Conservation (phyloP, 2,797 vertebrate species). For the Sebastes matsubarae region DNA sequence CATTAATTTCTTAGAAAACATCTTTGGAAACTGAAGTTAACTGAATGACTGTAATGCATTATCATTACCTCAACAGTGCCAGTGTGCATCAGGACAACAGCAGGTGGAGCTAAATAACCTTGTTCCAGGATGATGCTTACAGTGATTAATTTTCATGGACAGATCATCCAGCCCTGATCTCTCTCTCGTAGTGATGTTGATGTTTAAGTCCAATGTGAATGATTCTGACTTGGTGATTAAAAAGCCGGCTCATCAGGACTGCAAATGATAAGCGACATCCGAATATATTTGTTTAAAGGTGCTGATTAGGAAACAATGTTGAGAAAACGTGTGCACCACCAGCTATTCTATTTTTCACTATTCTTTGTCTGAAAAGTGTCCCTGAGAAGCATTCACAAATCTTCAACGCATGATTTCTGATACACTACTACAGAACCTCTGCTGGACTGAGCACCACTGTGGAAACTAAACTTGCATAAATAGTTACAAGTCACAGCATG, state of each 20-base stretch:
- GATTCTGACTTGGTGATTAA: not conserved
- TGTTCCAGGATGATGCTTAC: not conserved
- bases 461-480: not conserved
- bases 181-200: not conserved
- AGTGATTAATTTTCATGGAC: not conserved
- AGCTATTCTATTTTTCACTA: not conserved
- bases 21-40: not conserved
- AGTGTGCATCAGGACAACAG: slow-evolving; percentile 45
- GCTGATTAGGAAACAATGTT: not conserved
- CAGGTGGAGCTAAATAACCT: slow-evolving; percentile 59
- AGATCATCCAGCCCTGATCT: not conserved
- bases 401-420: not conserved
- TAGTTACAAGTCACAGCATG: slow-evolving; percentile 1
- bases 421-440: not conserved
- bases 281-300: not conserved
- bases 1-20: not conserved
- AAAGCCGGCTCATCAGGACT: not conserved
- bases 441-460: not conserved
- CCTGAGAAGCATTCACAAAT: not conserved
- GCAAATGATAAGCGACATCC: not conserved
- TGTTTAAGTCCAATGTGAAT: not conserved
- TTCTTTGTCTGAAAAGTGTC: not conserved
- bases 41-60: not conserved
- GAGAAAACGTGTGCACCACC: not conserved
- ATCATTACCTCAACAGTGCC: not conserved